Conservation (phyloP, 2,113 vertebrate species). For the Alces alces region DNA sequence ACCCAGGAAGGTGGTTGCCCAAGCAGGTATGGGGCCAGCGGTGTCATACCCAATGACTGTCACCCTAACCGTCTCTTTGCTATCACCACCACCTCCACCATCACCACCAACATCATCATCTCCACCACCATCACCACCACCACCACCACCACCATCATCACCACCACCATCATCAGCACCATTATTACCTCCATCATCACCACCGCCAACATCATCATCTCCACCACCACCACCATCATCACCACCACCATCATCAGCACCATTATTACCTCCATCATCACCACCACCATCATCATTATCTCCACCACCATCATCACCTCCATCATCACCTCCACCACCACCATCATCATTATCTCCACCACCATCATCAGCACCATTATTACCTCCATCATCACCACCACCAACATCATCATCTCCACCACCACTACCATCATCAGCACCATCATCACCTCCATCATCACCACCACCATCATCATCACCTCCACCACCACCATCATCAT, state of each 20-base stretch:
- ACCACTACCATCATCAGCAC: rapidly evolving
- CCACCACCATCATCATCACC: rapidly evolving
- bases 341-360: no score
- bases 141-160: rapidly evolving
- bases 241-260: rapidly evolving
- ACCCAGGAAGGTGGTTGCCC: background rate
- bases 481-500: rapidly evolving
- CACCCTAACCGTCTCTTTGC: background rate
- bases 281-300: no score
- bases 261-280: rapidly evolving
- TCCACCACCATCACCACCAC: rapidly evolving
- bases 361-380: no score
- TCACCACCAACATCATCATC: rapidly evolving
- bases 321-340: rapidly evolving
- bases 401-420: rapidly evolving
- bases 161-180: rapidly evolving
- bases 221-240: rapidly evolving
- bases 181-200: rapidly evolving
- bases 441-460: rapidly evolving
- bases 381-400: rapidly evolving
- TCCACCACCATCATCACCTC: rapidly evolving
- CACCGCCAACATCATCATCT: rapidly evolving
- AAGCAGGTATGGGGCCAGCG: background rate
- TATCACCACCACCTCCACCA: background rate
- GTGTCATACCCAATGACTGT: background rate